A percentile compares a stretch with the other conserved stretches of the same genome.
phyloP scores from a whole-genome alignment of 2,797 vertebrate species.

The Linurgus olivaceus region DNA sequence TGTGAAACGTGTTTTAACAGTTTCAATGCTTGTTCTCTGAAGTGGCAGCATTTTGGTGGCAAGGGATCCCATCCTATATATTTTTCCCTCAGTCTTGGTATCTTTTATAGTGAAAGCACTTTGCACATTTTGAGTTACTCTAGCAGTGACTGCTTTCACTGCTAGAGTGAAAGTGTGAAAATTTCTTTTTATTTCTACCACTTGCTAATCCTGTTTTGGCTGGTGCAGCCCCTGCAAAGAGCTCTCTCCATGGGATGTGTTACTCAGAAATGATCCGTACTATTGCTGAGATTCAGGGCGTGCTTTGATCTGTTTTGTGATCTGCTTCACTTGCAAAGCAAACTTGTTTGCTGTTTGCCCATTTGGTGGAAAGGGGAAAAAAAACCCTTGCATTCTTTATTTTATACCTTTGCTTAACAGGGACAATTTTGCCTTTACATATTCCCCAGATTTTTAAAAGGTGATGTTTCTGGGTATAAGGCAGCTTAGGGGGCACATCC shows the following conservation, averaged over 20 bases:
- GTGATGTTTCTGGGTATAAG: neutral
- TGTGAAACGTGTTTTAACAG: neutral
- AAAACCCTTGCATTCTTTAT: neutral
- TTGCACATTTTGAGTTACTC: conserved; percentile 31
- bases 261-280: conserved; percentile 6
- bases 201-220: conserved; percentile 63
- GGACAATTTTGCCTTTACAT: neutral
- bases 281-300: neutral
- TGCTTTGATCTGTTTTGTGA: conserved; percentile 23
- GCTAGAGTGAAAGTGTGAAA: conserved; percentile 47
- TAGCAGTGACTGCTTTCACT: conserved; percentile 37
- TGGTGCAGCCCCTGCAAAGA: conserved; percentile 37
- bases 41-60: neutral
- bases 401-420: neutral
- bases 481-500: neutral
- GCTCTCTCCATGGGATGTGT: conserved; percentile 46
- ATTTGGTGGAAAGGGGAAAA: neutral
- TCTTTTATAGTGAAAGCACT: conserved; percentile 5
- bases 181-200: conserved; percentile 41
- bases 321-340: neutral
- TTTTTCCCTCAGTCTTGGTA: neutral
- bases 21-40: neutral
- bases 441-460: neutral
- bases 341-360: neutral
- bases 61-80: neutral